Base-by-base conservation (phyloP, 2,797 vertebrate species). In the Discoglossus pictus region DNA sequence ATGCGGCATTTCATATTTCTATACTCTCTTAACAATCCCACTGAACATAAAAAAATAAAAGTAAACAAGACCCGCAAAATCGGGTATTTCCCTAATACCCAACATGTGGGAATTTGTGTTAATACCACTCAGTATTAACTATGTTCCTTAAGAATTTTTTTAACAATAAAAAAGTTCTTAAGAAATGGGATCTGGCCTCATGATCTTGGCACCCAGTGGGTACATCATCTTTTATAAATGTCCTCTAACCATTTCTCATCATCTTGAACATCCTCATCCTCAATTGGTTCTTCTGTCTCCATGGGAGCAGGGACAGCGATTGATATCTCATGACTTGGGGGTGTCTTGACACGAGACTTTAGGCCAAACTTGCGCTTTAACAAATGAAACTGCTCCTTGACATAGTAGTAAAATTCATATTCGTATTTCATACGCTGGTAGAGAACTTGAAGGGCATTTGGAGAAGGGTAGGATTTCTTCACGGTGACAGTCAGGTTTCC, bases 401-500 rank as follows among this genome's bases (percentile, higher is more conserved):
- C 89, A 35, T 97, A 98, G 87, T 94, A 92, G 86, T 99, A 99
- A 83, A 99, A 98, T 56, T 97, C 92, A 0, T 99, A 99, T 79
- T 99, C 97, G 0, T 94, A 97, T 80, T 86, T 90, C 96, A 99
- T 97, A 50, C 95, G 91, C 74, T 95, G 93, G 87, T 98, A 98
- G 10, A 99, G 90, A 54, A 95, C 89, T 85, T 98, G 93, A 74
- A 99, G 86, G 5, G 96, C 97, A 82, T 97, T 93, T 13, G 93
- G 88, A 52, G 94, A 93, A 15, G 97, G 97, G 4, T 90, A 88
- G 40, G 94, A 92, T 81, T 99, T 99, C 69, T 92, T 96, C 59
- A 99, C 94, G 1, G 97, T 99, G 68, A 94, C 95, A 21, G 97
- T 99, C 88, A 97, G 86, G 80, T 99, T 99, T 42, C 97, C 97